Evolutionary conservation across 37 sponge, comb jelly and placozoan genomes (phyloP), one percentile per base, ranked within the genome.

Genomic region (Tethya wilhelma): DNA sequence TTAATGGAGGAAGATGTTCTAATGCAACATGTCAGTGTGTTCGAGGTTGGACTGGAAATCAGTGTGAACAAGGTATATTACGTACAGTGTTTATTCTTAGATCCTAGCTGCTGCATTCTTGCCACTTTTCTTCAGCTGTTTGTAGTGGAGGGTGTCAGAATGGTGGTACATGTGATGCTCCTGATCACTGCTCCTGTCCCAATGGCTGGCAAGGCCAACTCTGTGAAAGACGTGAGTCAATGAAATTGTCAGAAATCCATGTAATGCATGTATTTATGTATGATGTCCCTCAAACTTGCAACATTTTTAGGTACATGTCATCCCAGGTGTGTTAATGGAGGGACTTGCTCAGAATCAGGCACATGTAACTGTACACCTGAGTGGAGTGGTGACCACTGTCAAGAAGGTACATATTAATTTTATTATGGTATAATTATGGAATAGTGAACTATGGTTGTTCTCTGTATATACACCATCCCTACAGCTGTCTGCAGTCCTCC

Each of bases 361-460:
- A 9, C 19, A 23, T 69, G 70, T 29, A 20, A 22, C 20, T 69
- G 70, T 69, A 17, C 70, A 29, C 25, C 20, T 42, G 28, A 38
- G 9, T 69, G 70, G 66, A 64, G 7, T 4, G 66, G 66, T 33
- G 2, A 28, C 36, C 26, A 34, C 26, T 64, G 66, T 64, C 34
- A 30, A 64, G 66, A 64, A 64, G 66, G 66, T 64, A 64, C 34
- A n/a, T n/a, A n/a, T n/a, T n/a, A n/a, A n/a, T n/a, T n/a, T n/a
- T n/a, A n/a, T n/a, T n/a, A n/a, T n/a, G n/a, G n/a, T n/a, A n/a
- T n/a, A n/a, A n/a, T n/a, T n/a, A n/a, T n/a, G n/a, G n/a, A n/a
- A n/a, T n/a, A n/a, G n/a, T n/a, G n/a, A n/a, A n/a, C n/a, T n/a
- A n/a, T n/a, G n/a, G n/a, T n/a, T n/a, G n/a, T n/a, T n/a, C n/a